Conservation (phyloP, 2,113 vertebrate genomes). For the Lophius piscatorius region DNA sequence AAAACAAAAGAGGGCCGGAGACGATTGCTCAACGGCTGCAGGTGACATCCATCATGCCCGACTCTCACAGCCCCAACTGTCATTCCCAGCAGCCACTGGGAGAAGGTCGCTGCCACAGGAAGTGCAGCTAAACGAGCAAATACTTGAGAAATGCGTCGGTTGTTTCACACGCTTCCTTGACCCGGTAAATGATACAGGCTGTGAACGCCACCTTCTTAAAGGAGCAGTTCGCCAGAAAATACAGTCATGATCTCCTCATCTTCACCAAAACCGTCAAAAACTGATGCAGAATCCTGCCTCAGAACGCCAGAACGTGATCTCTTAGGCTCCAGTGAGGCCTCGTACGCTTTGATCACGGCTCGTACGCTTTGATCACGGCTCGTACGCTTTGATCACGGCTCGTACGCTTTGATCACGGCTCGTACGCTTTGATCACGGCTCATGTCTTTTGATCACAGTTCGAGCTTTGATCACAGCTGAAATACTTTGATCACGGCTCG, state of each 20-base stretch:
- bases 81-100: constrained; percentile 68
- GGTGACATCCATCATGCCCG: constrained; percentile 78
- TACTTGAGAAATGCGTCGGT: constrained; percentile 28
- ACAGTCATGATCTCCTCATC: no score
- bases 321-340: not conserved
- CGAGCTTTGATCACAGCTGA: no score
- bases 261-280: no score
- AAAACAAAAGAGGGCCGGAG: constrained; percentile 70
- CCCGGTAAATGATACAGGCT: constrained; percentile 16
- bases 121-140: constrained; percentile 52
- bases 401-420: no score
- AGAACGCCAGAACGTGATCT: no score
- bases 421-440: no score
- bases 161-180: constrained; percentile 50
- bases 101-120: constrained; percentile 69
- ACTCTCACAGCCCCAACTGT: constrained; percentile 70
- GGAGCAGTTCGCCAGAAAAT: not conserved
- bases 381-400: no score
- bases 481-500: no score
- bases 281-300: no score
- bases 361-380: no score
- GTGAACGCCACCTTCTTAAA: not conserved
- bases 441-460: no score
- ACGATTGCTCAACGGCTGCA: constrained; percentile 77
- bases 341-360: no score